phyloP scores from a whole-genome alignment of 2,888 invertebrate genomes.

The Crioceris asparagi region DNA sequence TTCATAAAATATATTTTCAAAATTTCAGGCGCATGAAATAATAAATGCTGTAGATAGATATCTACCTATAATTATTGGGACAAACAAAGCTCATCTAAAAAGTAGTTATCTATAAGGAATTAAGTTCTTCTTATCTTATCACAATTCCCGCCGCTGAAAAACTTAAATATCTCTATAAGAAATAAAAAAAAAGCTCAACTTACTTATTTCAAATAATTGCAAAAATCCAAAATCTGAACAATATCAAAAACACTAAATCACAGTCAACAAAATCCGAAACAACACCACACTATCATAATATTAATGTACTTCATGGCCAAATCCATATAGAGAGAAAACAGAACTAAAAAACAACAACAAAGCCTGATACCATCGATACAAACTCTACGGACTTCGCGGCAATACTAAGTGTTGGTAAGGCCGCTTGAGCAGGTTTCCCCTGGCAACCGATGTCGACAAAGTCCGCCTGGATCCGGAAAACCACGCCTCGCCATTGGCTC shows the following conservation, averaged over 20 bases:
- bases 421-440: conserved; percentile 37
- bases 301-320: conserved; percentile 19
- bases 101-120: no score
- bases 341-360: conserved; percentile 16
- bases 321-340: conserved; percentile 16
- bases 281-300: conserved; percentile 16
- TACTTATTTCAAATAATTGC: no score
- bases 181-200: no score
- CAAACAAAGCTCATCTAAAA: no score
- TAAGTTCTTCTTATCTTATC: no score
- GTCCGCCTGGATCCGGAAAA: conserved; percentile 26
- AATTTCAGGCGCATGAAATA: no score
- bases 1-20: no score
- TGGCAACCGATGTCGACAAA: conserved; percentile 35
- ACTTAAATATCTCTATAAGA: no score
- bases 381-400: conserved; percentile 36
- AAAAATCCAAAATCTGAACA: no score
- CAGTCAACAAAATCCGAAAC: conserved; percentile 13
- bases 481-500: conserved; percentile 24
- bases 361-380: conserved; percentile 24
- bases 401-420: conserved; percentile 37
- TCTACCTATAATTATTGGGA: no score
- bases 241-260: conserved; percentile 25
- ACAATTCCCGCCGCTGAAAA: no score
- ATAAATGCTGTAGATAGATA: no score